A percentile compares a stretch with the other conserved stretches of the same genome.
Conservation (phyloP, 2,888 invertebrate species). For the Callosobruchus maculatus region DNA sequence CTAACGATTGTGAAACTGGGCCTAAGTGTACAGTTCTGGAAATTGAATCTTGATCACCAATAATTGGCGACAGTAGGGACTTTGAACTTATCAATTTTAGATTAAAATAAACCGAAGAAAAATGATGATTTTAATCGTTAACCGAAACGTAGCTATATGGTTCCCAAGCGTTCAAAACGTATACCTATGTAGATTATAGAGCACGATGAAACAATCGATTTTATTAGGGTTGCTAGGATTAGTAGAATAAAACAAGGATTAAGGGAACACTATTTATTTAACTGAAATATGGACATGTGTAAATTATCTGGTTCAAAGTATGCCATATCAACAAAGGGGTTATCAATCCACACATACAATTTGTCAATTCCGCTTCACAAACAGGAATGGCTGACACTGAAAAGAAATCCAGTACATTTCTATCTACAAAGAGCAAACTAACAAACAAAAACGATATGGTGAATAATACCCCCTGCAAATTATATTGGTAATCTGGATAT, state of each 20-base stretch:
- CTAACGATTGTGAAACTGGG: no score
- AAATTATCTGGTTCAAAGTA: constrained; percentile 40
- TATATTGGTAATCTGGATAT: background rate
- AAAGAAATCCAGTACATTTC: background rate
- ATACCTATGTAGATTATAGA: no score
- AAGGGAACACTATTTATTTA: constrained; percentile 53
- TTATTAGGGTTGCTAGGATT: no score
- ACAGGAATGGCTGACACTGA: background rate
- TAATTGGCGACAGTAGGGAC: no score
- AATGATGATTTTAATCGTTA: no score
- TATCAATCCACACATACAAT: background rate
- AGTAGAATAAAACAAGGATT: constrained; percentile 2
- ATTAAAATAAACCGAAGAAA: no score
- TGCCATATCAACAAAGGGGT: constrained; percentile 34
- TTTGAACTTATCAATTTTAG: no score
- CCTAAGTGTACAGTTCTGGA: no score
- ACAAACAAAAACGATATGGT: background rate
- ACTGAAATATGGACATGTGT: constrained; percentile 46
- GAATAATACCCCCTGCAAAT: background rate
- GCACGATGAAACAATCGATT: no score
- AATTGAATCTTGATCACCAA: no score
- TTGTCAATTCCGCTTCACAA: constrained; percentile 8
- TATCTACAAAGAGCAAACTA: constrained; percentile 8
- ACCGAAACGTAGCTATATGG: no score
- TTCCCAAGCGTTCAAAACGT: no score